Base-by-base conservation (phyloP, 2,888 invertebrate genomes). In the Philonicus albiceps region DNA sequence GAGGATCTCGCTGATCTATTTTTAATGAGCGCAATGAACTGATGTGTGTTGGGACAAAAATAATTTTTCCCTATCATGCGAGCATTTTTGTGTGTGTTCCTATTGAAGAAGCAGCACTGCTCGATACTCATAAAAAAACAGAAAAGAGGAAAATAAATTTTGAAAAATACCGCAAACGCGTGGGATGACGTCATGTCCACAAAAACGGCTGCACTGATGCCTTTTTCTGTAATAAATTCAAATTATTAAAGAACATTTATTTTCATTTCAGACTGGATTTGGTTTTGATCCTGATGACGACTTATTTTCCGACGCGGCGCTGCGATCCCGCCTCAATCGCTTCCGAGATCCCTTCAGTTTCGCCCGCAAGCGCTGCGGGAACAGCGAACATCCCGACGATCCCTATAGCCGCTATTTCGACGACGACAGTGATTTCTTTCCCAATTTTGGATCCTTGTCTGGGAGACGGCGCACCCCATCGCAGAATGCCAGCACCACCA, bases 281-380 rank as follows among this genome's bases (percentile, higher is more conserved):
- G 91, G 91, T 86, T 91, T 92, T 85, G 92, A 91, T 88, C 90
- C 91, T 30, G 90, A 90, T 88, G 92, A 92, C 88, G 91, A 91
- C 87, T 91, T 90, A 87, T 90, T 90, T 74, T 89, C 89, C 86
- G 90, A 92, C 88, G 90, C 91, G 90, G 91, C 91, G 76, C 89
- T 91, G 49, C 91, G 92, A 80, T 90, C 90, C 37, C 91, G 91
- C 19, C 88, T 92, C 22, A 90, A 91, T 73, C 91, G 92, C 34
- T 90, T 91, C 90, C 91, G 91, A 75, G 91, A 92, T 89, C 92
- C 92, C 43, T 92, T 92, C 86, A 90, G 90, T 43, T 89, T 84
- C 37, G 84, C 92, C 90, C 91, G 92, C 90, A 92, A 92, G 91
- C 90, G 91, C 88, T 90, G 91, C 90, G 91, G 90, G 87, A 90